phyloP scores from a whole-genome alignment of 2,888 invertebrate genomes.

The Bugula neritina region DNA sequence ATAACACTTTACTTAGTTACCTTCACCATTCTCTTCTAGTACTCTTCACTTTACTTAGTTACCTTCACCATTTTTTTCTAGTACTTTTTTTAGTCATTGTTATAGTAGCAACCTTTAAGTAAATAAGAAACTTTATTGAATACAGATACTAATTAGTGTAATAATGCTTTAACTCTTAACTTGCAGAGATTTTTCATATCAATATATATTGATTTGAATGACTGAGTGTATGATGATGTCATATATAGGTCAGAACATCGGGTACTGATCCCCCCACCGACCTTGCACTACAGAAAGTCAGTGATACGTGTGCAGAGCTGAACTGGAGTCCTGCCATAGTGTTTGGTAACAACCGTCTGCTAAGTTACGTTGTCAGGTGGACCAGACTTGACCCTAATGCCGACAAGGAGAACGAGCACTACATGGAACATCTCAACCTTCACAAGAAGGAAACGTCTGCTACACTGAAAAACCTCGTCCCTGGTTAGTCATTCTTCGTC shows the following conservation, averaged over 20 bases:
- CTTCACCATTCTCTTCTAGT: too few relatives aligned
- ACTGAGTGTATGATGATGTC: too few relatives aligned
- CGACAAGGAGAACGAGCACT: slow-evolving; percentile 20
- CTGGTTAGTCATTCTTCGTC: slow-evolving; percentile 10
- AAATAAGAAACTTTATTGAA: too few relatives aligned
- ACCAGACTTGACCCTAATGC: slow-evolving; percentile 38
- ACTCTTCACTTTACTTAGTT: too few relatives aligned
- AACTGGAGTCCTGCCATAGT: slow-evolving; percentile 50
- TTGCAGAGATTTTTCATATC: too few relatives aligned
- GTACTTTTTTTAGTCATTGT: too few relatives aligned
- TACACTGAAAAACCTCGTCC: slow-evolving; percentile 14
- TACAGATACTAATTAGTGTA: too few relatives aligned
- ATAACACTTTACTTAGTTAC: too few relatives aligned
- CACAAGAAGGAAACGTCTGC: slow-evolving; percentile 27
- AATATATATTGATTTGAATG: too few relatives aligned
- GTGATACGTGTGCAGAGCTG: slow-evolving; percentile 42
- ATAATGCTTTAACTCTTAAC: too few relatives aligned
- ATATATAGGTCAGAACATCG: slow-evolving; percentile 37
- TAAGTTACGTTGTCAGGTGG: slow-evolving; percentile 50
- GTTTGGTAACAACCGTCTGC: slow-evolving; percentile 49
- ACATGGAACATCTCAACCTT: slow-evolving; percentile 22
- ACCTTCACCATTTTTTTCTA: too few relatives aligned
- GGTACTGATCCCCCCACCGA: slow-evolving; percentile 49
- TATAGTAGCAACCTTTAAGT: too few relatives aligned
- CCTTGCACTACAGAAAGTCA: slow-evolving; percentile 35